Evolutionary conservation across 2,888 invertebrate genomes (phyloP).

Genomic region (Meliscaeva auricollis): DNA sequence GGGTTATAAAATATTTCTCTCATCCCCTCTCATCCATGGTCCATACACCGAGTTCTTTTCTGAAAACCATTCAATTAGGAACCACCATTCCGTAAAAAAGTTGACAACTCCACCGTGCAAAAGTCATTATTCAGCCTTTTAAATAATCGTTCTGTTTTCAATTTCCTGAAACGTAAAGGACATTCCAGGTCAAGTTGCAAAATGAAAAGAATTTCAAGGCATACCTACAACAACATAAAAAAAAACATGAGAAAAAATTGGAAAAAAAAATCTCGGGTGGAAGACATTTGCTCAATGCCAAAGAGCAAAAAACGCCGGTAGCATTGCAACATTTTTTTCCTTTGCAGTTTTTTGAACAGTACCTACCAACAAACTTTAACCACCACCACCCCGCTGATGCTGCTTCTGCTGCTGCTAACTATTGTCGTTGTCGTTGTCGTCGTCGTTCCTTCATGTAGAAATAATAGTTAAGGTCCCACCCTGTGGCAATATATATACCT

Average conservation of each 20-base stretch:
- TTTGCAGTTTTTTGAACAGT: slow-evolving; percentile 3
- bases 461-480: slow-evolving; percentile 58
- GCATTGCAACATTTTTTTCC: slow-evolving; percentile 51
- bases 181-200: slow-evolving; percentile 41
- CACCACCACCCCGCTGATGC: too few species aligned
- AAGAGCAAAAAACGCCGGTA: slow-evolving; percentile 46
- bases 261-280: slow-evolving; percentile 1
- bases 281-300: slow-evolving; percentile 48
- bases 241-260: neutral
- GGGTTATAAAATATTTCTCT: too few species aligned
- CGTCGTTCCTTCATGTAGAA: slow-evolving; percentile 52
- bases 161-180: slow-evolving; percentile 52
- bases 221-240: too few species aligned
- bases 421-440: slow-evolving; percentile 36
- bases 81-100: slow-evolving; percentile 37
- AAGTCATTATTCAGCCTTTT: slow-evolving; percentile 35
- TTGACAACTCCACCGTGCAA: slow-evolving; percentile 43
- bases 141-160: slow-evolving; percentile 54
- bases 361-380: slow-evolving; percentile 9
- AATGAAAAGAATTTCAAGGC: slow-evolving; percentile 30
- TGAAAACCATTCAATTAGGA: slow-evolving; percentile 38
- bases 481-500: slow-evolving; percentile 53
- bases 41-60: neutral
- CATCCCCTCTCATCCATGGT: slow-evolving; percentile 2
- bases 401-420: too few species aligned